Conservation (phyloP, 1,140 invertebrate species). For the Brachionus angularis region DNA sequence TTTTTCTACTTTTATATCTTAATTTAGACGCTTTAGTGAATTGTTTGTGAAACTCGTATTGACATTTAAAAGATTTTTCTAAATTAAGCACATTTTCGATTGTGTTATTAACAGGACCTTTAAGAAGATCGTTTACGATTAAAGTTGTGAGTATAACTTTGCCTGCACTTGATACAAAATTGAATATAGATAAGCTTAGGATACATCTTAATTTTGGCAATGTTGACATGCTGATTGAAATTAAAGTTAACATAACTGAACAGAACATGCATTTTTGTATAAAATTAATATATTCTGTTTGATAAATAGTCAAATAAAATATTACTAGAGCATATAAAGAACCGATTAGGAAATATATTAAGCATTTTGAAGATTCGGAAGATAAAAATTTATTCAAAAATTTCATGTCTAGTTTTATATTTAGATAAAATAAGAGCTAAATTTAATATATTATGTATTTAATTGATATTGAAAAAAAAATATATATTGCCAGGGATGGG, state of each 20-base stretch:
- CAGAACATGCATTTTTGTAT: background rate
- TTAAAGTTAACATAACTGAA: background rate
- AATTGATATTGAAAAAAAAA: no score
- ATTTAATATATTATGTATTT: no score
- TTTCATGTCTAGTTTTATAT: no score
- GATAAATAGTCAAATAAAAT: slow-evolving; percentile 21
- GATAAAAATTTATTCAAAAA: no score
- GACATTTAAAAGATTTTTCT: background rate
- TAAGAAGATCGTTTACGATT: background rate
- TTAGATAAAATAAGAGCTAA: no score
- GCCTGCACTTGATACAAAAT: slow-evolving; percentile 6
- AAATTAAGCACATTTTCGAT: background rate
- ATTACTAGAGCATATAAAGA: background rate
- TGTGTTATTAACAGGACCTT: slow-evolving; percentile 3
- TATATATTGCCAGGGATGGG: background rate
- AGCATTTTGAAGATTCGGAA: no score
- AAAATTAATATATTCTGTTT: background rate
- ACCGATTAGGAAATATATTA: background rate
- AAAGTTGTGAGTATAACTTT: background rate
- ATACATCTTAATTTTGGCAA: slow-evolving; percentile 1
- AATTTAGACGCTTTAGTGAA: background rate
- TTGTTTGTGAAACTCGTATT: background rate
- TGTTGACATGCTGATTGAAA: background rate
- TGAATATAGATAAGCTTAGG: background rate
- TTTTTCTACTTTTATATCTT: background rate